phyloP scores from a whole-genome alignment of 2,888 invertebrate genomes.

The Stenchaetothrips biformis region DNA sequence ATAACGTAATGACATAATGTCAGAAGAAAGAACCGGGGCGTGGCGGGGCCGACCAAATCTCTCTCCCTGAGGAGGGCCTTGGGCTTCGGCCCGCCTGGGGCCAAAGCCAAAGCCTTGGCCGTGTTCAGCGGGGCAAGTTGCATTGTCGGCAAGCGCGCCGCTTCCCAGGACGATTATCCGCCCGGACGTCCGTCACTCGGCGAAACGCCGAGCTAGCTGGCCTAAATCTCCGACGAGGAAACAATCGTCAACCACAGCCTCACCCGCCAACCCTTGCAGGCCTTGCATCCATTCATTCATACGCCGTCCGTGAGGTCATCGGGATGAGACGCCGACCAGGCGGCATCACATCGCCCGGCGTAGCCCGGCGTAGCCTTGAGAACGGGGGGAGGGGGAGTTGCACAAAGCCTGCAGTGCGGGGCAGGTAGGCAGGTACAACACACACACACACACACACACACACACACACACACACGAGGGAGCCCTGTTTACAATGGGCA shows the following conservation, averaged over 20 bases:
- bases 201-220: background rate
- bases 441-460: background rate
- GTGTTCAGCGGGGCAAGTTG: no score
- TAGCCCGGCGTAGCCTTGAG: background rate
- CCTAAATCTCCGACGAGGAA: no score
- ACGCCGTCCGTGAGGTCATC: background rate
- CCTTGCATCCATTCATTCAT: no score
- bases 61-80: no score
- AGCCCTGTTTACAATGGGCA: background rate
- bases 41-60: background rate
- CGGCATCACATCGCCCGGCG: background rate
- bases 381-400: background rate
- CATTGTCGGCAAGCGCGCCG: background rate
- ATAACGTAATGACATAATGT: constrained; percentile 22
- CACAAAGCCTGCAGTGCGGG: background rate
- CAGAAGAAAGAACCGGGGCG: background rate
- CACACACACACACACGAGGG: no score
- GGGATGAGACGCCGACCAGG: background rate
- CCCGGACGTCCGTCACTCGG: background rate
- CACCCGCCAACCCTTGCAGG: no score
- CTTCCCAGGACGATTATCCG: background rate
- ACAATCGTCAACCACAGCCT: no score
- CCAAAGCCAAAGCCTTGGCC: background rate
- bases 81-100: background rate
- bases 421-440: background rate